Percentiles rank a stretch among this genome's conserved stretches.
phyloP scores from a whole-genome alignment of 2,113 vertebrate genomes.

The Lycocorax pyrrhopterus region DNA sequence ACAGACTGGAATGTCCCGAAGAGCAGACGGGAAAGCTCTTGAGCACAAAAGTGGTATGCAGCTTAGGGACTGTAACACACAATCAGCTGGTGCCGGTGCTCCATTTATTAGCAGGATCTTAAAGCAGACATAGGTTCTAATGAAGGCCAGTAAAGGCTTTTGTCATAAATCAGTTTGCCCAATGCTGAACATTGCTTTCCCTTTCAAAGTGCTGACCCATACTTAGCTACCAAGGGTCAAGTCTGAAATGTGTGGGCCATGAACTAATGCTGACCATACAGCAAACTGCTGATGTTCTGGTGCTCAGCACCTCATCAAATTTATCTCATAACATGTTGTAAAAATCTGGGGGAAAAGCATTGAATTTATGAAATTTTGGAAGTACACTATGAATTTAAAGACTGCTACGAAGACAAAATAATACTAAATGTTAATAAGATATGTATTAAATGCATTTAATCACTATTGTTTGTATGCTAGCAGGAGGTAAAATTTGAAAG shows the following conservation, averaged over 20 bases:
- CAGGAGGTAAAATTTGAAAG: neutral
- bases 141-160: neutral
- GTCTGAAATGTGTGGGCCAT: neutral
- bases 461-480: neutral
- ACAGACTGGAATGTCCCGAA: neutral
- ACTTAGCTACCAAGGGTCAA: neutral
- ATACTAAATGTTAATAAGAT: neutral
- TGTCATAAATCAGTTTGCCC: neutral
- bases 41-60: neutral
- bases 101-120: neutral
- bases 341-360: neutral
- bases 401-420: neutral
- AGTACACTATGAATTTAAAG: neutral
- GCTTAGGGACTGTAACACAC: neutral
- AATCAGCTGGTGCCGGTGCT: neutral
- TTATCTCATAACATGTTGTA: neutral
- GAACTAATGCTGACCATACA: neutral
- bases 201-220: neutral
- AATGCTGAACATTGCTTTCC: neutral
- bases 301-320: neutral
- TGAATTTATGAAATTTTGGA: neutral
- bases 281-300: neutral
- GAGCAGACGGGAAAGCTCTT: neutral
- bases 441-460: neutral
- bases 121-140: neutral